phyloP scores from a whole-genome alignment of 2,888 invertebrate genomes.

The Drosophila limbata region DNA sequence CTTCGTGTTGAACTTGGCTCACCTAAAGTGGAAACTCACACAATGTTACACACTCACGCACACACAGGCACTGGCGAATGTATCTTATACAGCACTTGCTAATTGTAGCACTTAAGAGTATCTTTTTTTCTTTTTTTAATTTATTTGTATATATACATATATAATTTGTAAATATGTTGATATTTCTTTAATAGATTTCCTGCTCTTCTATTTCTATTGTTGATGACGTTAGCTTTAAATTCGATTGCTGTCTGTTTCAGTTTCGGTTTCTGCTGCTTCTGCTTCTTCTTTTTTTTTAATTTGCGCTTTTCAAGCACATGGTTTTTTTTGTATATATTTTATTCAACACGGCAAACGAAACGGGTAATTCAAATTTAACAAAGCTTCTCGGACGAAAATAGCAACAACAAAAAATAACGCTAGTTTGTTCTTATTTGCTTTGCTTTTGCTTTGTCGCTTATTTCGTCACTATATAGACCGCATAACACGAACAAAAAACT shows the following conservation, averaged over 20 bases:
- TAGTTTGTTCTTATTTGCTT: slow-evolving; percentile 40
- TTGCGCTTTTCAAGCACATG: slow-evolving; percentile 72
- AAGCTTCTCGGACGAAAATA: slow-evolving; percentile 49
- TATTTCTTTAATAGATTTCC: slow-evolving; percentile 45
- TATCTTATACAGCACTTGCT: slow-evolving; percentile 38
- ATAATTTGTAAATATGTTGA: slow-evolving; percentile 2
- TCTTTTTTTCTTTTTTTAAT: slow-evolving; percentile 16
- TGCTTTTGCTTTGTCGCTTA: slow-evolving; percentile 42
- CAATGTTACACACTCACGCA: neutral
- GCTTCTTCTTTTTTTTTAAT: slow-evolving; percentile 45
- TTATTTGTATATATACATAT: slow-evolving; percentile 13
- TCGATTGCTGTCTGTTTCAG: slow-evolving; percentile 53
- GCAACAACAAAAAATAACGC: slow-evolving; percentile 55
- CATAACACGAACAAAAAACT: slow-evolving; percentile 39
- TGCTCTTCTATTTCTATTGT: slow-evolving; percentile 49
- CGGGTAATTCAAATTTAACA: slow-evolving; percentile 63
- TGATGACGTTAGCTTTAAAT: slow-evolving; percentile 73
- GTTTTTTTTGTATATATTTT: slow-evolving; percentile 33
- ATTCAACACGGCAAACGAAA: slow-evolving; percentile 48
- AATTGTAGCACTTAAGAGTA: slow-evolving; percentile 50
- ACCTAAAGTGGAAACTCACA: slow-evolving; percentile 36
- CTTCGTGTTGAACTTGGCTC: slow-evolving; percentile 26
- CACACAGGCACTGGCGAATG: slow-evolving; percentile 24
- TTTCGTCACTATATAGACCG: slow-evolving; percentile 50
- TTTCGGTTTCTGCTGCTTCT: slow-evolving; percentile 36